A percentile compares a stretch with the other conserved stretches of the same genome.
These are phyloP conservation scores for Elysia crispata DNA, from an alignment of 2,888 invertebrate genomes.

Conservation along the genomic window DNA sequence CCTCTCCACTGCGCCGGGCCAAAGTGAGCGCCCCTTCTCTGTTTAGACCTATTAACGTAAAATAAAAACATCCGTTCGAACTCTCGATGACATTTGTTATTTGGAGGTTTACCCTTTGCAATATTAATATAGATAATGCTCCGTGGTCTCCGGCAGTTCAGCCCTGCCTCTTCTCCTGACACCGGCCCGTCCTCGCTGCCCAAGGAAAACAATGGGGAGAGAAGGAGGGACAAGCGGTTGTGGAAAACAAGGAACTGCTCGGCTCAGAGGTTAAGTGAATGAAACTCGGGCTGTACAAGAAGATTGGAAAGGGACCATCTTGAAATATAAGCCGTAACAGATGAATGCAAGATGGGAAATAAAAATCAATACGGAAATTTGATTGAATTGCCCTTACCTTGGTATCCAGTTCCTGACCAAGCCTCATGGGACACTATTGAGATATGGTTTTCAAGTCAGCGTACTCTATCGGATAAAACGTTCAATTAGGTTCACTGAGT, in stretches of 20 bases:
- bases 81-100: conserved; percentile 54
- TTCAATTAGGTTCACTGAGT: too few relatives aligned
- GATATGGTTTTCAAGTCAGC: too few relatives aligned
- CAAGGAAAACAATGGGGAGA: too few relatives aligned
- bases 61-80: conserved; percentile 52
- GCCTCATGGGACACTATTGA: too few relatives aligned
- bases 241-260: conserved; percentile 34
- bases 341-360: too few relatives aligned
- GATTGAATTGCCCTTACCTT: too few relatives aligned
- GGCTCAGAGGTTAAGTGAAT: conserved; percentile 34
- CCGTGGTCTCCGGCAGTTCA: conserved; percentile 34
- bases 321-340: too few relatives aligned
- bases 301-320: too few relatives aligned
- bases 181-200: conserved; percentile 13
- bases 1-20: conserved; percentile 14
- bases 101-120: conserved; percentile 56
- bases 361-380: too few relatives aligned
- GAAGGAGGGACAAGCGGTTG: too few relatives aligned
- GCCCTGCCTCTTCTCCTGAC: not conserved
- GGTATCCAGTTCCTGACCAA: too few relatives aligned
- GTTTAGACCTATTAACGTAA: conserved; percentile 54
- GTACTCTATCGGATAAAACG: too few relatives aligned
- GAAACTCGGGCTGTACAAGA: conserved; percentile 25
- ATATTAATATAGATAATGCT: conserved; percentile 60
- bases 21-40: conserved; percentile 48